Base-by-base conservation (phyloP, 2,113 vertebrate genomes). In the Engraulis encrasicolus region DNA sequence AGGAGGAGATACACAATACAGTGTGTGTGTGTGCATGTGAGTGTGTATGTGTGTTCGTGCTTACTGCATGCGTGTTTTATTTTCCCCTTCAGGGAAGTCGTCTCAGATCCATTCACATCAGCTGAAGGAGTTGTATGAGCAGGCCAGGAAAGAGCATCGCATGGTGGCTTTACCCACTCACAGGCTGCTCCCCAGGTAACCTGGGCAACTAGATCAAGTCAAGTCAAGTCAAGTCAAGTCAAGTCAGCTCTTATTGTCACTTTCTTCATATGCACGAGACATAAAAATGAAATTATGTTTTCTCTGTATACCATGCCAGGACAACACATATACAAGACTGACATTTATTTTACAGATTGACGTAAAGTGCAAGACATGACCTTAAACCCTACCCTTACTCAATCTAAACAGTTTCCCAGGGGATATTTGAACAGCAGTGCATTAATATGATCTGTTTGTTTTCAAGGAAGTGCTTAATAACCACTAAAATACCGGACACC, bases 401-500 rank as follows among this genome's bases (percentile, higher is more conserved):
- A n/a, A n/a, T n/a, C n/a, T n/a, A n/a, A n/a, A n/a, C n/a, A n/a
- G n/a, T n/a, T n/a, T n/a, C n/a, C n/a, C n/a, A n/a, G n/a, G n/a
- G n/a, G n/a, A n/a, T n/a, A n/a, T n/a, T n/a, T n/a, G n/a, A n/a
- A n/a, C n/a, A n/a, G n/a, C n/a, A n/a, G n/a, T n/a, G n/a, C n/a
- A n/a, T n/a, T n/a, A n/a, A n/a, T n/a, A n/a, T n/a, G n/a, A n/a
- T n/a, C n/a, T n/a, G n/a, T n/a, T n/a, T n/a, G n/a, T n/a, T n/a
- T n/a, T n/a, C n/a, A n/a, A 99, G 98, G 95, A 99, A 99, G 93
- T 99, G 97, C 95, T 94, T 97, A 0, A 97, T 99, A 85, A 99
- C 97, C 89, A 96, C 96, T 90, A 99, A 99, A 95, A 99, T 99
- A 91, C 98, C 98, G 88, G 98, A 99, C 87, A 99, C 98, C 79